Conservation (phyloP, 2,113 vertebrate genomes). For the Pterocles orientalis region DNA sequence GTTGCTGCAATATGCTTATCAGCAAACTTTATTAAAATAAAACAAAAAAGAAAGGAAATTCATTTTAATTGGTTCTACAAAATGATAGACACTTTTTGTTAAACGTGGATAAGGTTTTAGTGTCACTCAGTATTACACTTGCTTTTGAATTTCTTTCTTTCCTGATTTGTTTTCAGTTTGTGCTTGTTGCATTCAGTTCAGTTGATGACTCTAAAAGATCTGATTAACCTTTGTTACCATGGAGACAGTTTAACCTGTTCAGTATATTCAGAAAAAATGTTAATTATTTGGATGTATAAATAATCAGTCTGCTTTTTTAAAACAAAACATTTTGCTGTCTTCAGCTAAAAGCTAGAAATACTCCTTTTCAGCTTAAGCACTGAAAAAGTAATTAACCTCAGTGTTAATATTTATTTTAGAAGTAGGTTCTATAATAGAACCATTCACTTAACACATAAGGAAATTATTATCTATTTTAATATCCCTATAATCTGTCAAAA, state of each 20-base stretch:
- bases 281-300: not conserved
- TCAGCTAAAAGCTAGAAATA: not conserved
- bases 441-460: not conserved
- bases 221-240: slow-evolving; percentile 46
- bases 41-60: not conserved
- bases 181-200: not conserved
- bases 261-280: not conserved
- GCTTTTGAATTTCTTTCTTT: not conserved
- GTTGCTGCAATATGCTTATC: not conserved
- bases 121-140: not conserved
- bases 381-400: not conserved
- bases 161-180: slow-evolving; percentile 4
- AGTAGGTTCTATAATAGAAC: not conserved
- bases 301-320: not conserved
- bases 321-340: not conserved
- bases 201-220: not conserved
- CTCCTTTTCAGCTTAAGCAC: not conserved
- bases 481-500: not conserved
- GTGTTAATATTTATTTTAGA: not conserved
- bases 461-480: not conserved
- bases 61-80: not conserved
- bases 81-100: not conserved
- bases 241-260: slow-evolving; percentile 30
- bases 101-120: not conserved
- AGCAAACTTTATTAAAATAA: not conserved